Evolutionary conservation across 2,888 invertebrate genomes (phyloP), one percentile per base, ranked within the genome.

Genomic region (Ornithoptera alexandrae): DNA sequence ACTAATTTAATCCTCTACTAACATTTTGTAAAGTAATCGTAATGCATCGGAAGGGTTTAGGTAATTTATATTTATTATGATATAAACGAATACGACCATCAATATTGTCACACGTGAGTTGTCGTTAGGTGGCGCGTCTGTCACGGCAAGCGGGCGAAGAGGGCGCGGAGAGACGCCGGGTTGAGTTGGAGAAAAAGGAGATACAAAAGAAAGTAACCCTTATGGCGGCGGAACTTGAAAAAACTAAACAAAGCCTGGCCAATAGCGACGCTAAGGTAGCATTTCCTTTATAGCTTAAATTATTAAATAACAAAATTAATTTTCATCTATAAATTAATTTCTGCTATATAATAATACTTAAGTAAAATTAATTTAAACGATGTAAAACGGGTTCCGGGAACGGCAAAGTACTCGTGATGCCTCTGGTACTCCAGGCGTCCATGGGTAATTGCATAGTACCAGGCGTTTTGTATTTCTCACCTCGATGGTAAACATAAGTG

Each of bases 101-200:
- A 72, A 62, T 75, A 70, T 77, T 77, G 77, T 77, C 73, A 80
- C 70, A 71, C 36, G 53, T 36, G 71, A 79, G 78, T 78, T 81
- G 69, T 76, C 73, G 74, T 66, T 84, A 95, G 95, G 95, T 96
- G 73, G 96, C 96, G 77, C 94, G 97, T 72, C 87, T 97, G 71
- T 97, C 96, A 76, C 94, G 96, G 71, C 97, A 96, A 85, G 97
- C 96, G 50, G 97, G 96, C 57, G 97, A 96, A 79, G 97, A 97
- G 85, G 96, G 97, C 36, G 94, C 95, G 6, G 97, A 97, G 81
- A 94, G 97, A 74, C 93, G 97, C 77, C 93, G 96, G 75, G 95
- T 96, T 0, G 94, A 96, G 62, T 93, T 93, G 64, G 95, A 96
- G 73, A 95, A 95, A 76, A 95, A 94, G 78, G 94, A 94, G 75